Conservation (phyloP, 1,140 invertebrate genomes). For the Apocrypta bakeri region DNA sequence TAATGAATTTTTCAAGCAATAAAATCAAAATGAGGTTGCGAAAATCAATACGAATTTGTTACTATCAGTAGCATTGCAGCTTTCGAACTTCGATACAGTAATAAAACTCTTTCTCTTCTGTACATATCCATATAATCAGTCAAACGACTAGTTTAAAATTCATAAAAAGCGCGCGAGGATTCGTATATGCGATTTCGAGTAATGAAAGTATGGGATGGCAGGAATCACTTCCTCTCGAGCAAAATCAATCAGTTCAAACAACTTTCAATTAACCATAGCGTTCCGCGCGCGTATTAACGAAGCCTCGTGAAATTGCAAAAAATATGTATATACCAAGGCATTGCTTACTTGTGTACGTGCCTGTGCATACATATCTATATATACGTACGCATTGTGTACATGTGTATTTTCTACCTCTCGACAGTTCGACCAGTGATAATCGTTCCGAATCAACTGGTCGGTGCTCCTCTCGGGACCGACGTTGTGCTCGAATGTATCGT, state of each 20-base stretch:
- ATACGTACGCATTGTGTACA: neutral
- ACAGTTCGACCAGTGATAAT: conserved; percentile 91
- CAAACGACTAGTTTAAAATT: neutral
- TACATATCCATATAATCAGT: neutral
- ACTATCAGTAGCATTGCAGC: no score
- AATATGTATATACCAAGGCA: neutral
- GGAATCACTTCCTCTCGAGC: neutral
- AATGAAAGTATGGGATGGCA: neutral
- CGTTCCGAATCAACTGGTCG: conserved; percentile 91
- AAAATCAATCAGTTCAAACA: conserved; percentile 13
- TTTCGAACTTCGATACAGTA: no score
- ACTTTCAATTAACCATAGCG: neutral
- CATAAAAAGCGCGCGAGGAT: neutral
- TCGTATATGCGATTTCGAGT: neutral
- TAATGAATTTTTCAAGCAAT: no score
- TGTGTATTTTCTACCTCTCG: conserved; percentile 56
- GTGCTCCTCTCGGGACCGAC: conserved; percentile 89
- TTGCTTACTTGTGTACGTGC: no score
- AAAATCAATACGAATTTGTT: no score
- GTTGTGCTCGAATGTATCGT: conserved; percentile 92
- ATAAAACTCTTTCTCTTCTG: neutral
- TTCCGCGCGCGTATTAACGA: conserved; percentile 5
- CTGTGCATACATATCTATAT: no score
- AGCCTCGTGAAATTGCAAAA: neutral
- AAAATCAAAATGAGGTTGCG: no score